Base-by-base conservation (phyloP, 2,888 invertebrate species). In the Esperia sulphurella region DNA sequence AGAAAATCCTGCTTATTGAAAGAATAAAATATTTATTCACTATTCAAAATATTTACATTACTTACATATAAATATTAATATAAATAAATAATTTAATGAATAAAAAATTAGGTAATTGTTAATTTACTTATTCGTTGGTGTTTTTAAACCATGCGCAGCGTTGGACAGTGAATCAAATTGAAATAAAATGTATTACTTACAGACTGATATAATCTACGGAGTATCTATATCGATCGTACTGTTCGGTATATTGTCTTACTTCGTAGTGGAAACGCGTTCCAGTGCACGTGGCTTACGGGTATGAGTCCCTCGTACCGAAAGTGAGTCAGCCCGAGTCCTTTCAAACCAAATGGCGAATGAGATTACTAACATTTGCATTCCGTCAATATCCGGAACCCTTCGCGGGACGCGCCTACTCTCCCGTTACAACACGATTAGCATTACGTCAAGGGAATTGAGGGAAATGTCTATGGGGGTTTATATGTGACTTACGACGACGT, bases 361-460 rank as follows among this genome's bases (percentile, higher is more conserved):
- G 60, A 74, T 75, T 73, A 71, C 66, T 60, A 65, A 58, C 64
- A 82, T 82, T 80, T 79, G 69, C 75, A 77, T 79, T 71, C 70
- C 59, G 64, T 60, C 73, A 68, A 77, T 76, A 76, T 69, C 61
- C 59, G 50, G 35, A 65, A 63, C 63, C 67, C 65, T 62, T 59
- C 55, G 60, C 57, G 61, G 65, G 62, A 55, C 58, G 59, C 59
- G 67, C 59, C 61, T 62, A 67, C 65, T 63, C 65, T 66, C 54
- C 71, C 69, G 70, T 71, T 68, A 71, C 65, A 70, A 71, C 63
- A 59, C 67, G 70, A 77, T 79, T 74, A 74, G 65, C 71, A 67
- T 71, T 68, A 66, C 63, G 58, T 59, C 54, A 57, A 57, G 65
- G 61, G 64, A 63, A 49, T 51, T 21, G 43, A 43, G 40, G 31